These are phyloP conservation scores for Heterohyrax brucei DNA, from an alignment of 2,797 vertebrate genomes.

Conservation along the genomic window DNA sequence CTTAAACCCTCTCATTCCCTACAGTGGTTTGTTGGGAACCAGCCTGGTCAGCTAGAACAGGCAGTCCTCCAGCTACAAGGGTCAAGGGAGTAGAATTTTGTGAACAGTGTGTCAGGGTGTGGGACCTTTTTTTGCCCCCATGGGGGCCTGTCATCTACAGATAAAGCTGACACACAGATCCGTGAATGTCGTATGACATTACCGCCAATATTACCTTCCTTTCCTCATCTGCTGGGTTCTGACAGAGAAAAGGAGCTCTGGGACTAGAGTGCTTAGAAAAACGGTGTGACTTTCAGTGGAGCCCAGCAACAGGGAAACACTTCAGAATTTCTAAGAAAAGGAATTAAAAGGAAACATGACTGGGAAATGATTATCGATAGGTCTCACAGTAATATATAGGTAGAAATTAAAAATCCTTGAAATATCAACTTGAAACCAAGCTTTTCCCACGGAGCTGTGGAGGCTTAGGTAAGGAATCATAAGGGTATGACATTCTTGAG, in stretches of 20 bases:
- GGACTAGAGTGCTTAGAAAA: neutral
- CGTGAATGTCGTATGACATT: neutral
- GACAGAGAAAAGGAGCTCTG: neutral
- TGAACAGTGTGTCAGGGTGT: neutral
- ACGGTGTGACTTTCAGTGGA: neutral
- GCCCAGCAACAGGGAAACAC: neutral
- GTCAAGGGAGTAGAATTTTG: neutral
- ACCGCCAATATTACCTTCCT: neutral
- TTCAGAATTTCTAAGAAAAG: conserved; percentile 12
- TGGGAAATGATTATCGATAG: neutral
- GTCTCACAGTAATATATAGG: neutral
- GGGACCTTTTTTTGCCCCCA: neutral
- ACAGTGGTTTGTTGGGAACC: neutral
- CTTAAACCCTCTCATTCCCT: neutral
- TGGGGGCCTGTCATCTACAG: neutral
- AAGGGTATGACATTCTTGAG: neutral
- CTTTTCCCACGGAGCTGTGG: neutral
- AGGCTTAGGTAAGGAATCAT: neutral
- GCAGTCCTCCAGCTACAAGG: neutral
- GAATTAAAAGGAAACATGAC: neutral
- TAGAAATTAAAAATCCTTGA: neutral
- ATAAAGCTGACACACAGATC: neutral
- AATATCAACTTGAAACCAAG: neutral
- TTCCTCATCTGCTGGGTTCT: neutral
- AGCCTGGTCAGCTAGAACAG: neutral